Evolutionary conservation across 2,113 vertebrate species (phyloP), one percentile per base, ranked within the genome.

Genomic region (Penelope pileata): DNA sequence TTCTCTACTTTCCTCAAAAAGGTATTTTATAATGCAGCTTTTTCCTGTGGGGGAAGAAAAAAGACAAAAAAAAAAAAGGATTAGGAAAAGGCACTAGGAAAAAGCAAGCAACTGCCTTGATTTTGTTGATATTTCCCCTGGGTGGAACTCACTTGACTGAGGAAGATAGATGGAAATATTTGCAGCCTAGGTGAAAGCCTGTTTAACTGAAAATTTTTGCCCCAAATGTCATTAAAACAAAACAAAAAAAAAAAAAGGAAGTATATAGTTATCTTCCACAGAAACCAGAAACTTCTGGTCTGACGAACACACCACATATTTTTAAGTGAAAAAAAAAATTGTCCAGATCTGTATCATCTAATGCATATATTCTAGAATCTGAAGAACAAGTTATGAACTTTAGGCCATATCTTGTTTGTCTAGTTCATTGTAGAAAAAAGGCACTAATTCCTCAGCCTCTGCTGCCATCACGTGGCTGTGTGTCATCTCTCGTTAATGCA

Each of bases 381-480:
- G 50, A 91, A 60, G 48, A 58, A 51, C 8, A 11, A 51, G 30
- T 30, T 79, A 40, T 29, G 36, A 76, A 48, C 53, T 51, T 67
- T 1, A 75, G 66, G 12, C 18, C 38, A 32, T 22, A 60, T 2
- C 40, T n/a, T 19, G 16, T 45, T 81, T 83, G 24, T 22, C 47
- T 9, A 29, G 18, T 53, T 78, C 34, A 22, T 27, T 1, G 34
- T 13, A 3, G 48, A 27, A 27, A 29, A 19, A 40, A 62, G 24
- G 5, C 59, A 29, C 2, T 2, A 29, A 51, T 92, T 75, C 51
- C 7, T 68, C 47, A 78, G 94, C 7, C 83, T 96, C 60, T 96
- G 91, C 94, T 96, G 96, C 96, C 96, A 94, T 78, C 96, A 26
- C 2, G 77, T 78, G 96, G 96, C 83, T 60, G 10, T 10, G 13